Percentiles rank a stretch among this genome's conserved stretches.
Conservation (phyloP, 2,797 vertebrate species). For the Acanthurus tractus region DNA sequence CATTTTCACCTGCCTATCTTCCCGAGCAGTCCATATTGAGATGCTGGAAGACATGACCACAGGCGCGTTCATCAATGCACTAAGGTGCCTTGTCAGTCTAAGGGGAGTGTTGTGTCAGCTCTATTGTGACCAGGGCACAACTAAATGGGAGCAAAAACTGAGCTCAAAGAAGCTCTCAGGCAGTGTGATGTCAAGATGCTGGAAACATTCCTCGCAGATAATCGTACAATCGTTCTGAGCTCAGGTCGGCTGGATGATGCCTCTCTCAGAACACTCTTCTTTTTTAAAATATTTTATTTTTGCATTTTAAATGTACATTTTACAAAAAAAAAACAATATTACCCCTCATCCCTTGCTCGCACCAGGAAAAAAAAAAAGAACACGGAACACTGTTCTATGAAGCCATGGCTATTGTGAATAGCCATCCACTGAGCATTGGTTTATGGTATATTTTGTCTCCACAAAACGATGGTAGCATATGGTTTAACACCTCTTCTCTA, state of each 20-base stretch:
- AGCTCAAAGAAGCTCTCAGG: background rate
- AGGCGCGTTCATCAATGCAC: constrained; percentile 10
- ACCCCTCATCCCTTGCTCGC: too few species aligned
- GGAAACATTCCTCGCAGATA: background rate
- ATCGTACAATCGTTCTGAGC: background rate
- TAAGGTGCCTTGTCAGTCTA: constrained; percentile 3
- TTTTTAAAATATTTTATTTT: too few species aligned
- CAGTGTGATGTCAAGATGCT: background rate
- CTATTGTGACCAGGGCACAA: background rate
- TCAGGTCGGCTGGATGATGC: background rate
- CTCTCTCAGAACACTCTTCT: background rate
- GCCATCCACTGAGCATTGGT: background rate
- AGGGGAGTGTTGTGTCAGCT: background rate
- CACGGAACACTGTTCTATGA: background rate
- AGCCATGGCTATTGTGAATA: background rate
- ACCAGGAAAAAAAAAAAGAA: too few species aligned
- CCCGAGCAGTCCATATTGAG: constrained; percentile 7
- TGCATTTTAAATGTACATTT: too few species aligned
- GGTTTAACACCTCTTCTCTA: too few species aligned
- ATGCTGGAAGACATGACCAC: constrained; percentile 3
- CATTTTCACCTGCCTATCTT: background rate
- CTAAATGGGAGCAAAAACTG: background rate
- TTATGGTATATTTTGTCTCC: too few species aligned
- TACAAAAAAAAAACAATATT: too few species aligned
- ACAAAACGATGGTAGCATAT: too few species aligned